phyloP scores from a whole-genome alignment of 2,113 vertebrate species.

The Oryzias melastigma region DNA sequence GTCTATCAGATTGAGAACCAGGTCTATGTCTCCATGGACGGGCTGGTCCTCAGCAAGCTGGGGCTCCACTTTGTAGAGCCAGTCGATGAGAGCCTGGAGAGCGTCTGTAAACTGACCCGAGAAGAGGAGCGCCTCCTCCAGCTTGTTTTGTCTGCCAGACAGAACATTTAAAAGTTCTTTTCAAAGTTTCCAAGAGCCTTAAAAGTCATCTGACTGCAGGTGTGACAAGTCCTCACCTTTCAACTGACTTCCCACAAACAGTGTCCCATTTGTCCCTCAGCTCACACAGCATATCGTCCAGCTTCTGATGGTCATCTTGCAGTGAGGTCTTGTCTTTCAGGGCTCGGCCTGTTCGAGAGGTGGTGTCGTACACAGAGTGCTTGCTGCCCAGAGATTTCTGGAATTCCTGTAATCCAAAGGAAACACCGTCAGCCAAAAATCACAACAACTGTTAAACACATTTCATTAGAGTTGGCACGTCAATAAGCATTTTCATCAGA shows the following conservation, averaged over 20 bases:
- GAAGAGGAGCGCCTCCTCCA: constrained; percentile 95
- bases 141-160: constrained; percentile 89
- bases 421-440: neutral
- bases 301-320: constrained; percentile 91
- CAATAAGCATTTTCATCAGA: constrained; percentile 30
- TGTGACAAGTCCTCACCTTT: constrained; percentile 81
- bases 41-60: constrained; percentile 97
- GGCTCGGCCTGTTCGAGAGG: constrained; percentile 87
- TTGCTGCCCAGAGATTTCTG: constrained; percentile 95
- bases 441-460: neutral
- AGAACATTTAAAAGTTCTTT: constrained; percentile 2
- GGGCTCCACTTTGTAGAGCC: constrained; percentile 95
- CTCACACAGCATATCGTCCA: constrained; percentile 95
- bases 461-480: constrained; percentile 22
- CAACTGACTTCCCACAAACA: constrained; percentile 95
- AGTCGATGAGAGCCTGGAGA: constrained; percentile 96
- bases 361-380: constrained; percentile 96
- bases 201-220: neutral
- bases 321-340: constrained; percentile 94
- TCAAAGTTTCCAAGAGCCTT: too few relatives aligned
- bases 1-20: constrained; percentile 96
- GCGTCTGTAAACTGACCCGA: constrained; percentile 98
- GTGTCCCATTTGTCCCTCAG: constrained; percentile 98
- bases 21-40: constrained; percentile 95
- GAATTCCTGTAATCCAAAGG: constrained; percentile 83